Percentiles rank a stretch among this genome's conserved stretches.
Evolutionary conservation across 2,797 vertebrate species (phyloP).

Genomic region (Pogoniulus pusillus): DNA sequence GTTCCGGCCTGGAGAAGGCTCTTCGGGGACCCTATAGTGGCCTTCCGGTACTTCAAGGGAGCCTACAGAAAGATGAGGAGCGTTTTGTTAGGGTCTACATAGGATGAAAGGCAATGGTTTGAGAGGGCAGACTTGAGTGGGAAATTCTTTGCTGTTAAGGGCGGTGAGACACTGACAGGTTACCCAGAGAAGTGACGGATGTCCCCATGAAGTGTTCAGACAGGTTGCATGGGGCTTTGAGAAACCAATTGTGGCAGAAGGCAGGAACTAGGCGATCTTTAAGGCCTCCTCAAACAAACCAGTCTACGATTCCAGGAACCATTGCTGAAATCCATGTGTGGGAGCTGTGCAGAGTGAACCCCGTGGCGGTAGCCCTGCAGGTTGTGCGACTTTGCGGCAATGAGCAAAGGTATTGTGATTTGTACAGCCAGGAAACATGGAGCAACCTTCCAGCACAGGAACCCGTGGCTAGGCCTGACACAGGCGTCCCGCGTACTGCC

Average conservation of each 20-base stretch:
- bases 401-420: too few species aligned
- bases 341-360: neutral
- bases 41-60: neutral
- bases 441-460: neutral
- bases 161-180: neutral
- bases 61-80: too few species aligned
- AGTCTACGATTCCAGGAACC: neutral
- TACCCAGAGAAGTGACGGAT: neutral
- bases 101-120: too few species aligned
- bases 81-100: too few species aligned
- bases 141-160: too few species aligned
- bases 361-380: rapidly evolving
- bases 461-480: neutral
- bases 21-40: neutral
- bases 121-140: too few species aligned
- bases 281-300: neutral
- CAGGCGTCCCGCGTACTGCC: too few species aligned
- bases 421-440: rapidly evolving
- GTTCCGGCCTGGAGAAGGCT: neutral
- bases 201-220: too few species aligned
- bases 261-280: neutral
- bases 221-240: neutral
- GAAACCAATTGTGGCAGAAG: neutral
- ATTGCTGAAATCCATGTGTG: neutral
- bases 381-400: neutral